Evolutionary conservation across 2,888 invertebrate species (phyloP), one percentile per base, ranked within the genome.

Genomic region (Plemyria rubiginata): DNA sequence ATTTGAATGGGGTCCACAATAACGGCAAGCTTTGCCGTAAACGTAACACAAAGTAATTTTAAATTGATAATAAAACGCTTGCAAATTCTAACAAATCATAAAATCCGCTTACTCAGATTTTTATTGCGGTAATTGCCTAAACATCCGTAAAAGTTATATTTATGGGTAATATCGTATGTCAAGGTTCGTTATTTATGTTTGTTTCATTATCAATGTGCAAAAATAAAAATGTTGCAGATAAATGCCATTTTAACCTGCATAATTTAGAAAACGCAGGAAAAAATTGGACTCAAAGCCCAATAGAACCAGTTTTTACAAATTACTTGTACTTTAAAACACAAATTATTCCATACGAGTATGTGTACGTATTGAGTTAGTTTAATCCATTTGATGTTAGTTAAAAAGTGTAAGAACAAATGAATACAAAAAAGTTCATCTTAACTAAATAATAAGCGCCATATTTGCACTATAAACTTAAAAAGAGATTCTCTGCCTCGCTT

Each of bases 1-100:
- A 71, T 80, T 80, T 78, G 72, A 79, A 80, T 79, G 75, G 72
- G 45, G 22, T 63, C 61, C 60, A 48, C 67, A 4, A 57, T 68
- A 65, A 68, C 41, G 60, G 45, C 63, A 49, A 66, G 62, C 65
- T 54, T 58, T 60, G 43, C 49, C 67, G 36, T 54, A 68, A 22
- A 22, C 22, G 22, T 62, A 67, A 67, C 60, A 55, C 64, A 60
- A 69, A 67, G 67, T 57, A 57, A 64, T 66, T 66, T 62, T 48
- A 41, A 70, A 62, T 53, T 63, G 65, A 68, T 67, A 70, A 67
- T 68, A 67, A 72, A 72, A 69, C 66, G 70, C 52, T 71, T 67
- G 65, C 65, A 68, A 69, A 68, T 63, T 67, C 68, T 50, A 68
- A 73, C 71, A 74, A 74, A 72, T 74, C 70, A 74, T 63, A 65